phyloP scores from a whole-genome alignment of 1,140 invertebrate species.

The Plodia interpunctella region DNA sequence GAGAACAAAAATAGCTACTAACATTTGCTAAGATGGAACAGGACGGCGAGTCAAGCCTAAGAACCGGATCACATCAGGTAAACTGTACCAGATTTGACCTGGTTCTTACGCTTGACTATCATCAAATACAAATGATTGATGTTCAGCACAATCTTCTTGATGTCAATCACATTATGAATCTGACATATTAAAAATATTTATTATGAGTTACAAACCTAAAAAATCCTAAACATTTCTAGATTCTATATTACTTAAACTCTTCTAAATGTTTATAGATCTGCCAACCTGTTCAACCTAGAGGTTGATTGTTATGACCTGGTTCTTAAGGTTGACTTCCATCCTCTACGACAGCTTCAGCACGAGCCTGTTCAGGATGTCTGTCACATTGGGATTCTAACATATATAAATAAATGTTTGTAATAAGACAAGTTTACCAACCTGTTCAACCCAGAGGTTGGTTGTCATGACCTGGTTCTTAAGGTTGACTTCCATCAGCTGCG shows the following conservation, averaged over 20 bases:
- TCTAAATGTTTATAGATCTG: too few species aligned
- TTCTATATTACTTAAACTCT: too few species aligned
- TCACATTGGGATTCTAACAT: slow-evolving; percentile 84
- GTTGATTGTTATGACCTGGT: slow-evolving; percentile 93
- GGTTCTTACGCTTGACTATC: slow-evolving; percentile 96
- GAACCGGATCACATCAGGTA: too few species aligned
- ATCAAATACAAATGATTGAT: slow-evolving; percentile 96
- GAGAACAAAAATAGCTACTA: too few species aligned
- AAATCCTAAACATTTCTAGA: too few species aligned
- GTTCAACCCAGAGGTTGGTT: slow-evolving; percentile 95
- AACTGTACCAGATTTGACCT: too few species aligned
- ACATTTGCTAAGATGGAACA: too few species aligned
- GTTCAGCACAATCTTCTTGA: slow-evolving; percentile 92
- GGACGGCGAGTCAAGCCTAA: too few species aligned
- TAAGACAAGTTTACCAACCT: slow-evolving; percentile 74
- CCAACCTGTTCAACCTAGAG: slow-evolving; percentile 93
- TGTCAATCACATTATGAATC: slow-evolving; percentile 94
- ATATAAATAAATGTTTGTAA: slow-evolving; percentile 9
- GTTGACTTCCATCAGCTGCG: slow-evolving; percentile 97
- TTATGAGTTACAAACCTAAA: too few species aligned
- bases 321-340: slow-evolving; percentile 96
- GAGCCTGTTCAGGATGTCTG: slow-evolving; percentile 93
- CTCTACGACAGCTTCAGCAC: slow-evolving; percentile 96
- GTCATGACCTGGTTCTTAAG: slow-evolving; percentile 97
- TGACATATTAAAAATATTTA: slow-evolving; percentile 5